phyloP scores from a whole-genome alignment of 2,888 invertebrate genomes.

The Melinaea menophilus region DNA sequence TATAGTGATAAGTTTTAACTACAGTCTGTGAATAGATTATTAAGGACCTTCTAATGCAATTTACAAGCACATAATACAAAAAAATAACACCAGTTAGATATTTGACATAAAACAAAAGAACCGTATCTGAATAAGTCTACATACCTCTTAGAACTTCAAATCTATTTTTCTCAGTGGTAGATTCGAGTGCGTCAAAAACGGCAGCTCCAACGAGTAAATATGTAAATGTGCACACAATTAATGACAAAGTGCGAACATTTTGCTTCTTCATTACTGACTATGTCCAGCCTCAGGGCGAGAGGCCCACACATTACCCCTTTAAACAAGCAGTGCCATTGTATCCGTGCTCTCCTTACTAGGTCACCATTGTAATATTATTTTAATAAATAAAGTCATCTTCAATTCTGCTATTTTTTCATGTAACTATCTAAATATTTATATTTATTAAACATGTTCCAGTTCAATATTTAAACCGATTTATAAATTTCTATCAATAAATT shows the following conservation, averaged over 20 bases:
- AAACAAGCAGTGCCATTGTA: constrained; percentile 25
- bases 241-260: constrained; percentile 99
- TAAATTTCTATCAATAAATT: constrained; percentile 60
- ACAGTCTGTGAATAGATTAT: too few species aligned
- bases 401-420: constrained; percentile 11
- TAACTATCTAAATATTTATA: constrained; percentile 10
- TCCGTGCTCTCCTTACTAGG: constrained; percentile 39
- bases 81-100: too few species aligned
- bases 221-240: constrained; percentile 99
- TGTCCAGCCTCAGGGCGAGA: constrained; percentile 62
- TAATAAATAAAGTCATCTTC: constrained; percentile 8
- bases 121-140: background rate
- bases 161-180: constrained; percentile 95
- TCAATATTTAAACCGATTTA: constrained; percentile 7
- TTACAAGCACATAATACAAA: too few species aligned
- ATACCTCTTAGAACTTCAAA: constrained; percentile 92
- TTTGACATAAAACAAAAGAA: background rate
- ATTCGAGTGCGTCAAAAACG: constrained; percentile 98
- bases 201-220: constrained; percentile 99
- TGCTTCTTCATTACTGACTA: constrained; percentile 97
- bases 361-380: constrained; percentile 49
- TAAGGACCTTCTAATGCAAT: too few species aligned
- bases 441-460: constrained; percentile 14
- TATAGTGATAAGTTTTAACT: too few species aligned
- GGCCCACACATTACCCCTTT: constrained; percentile 47